These are phyloP conservation scores for Hippocampus comes DNA, from an alignment of 2,113 vertebrate genomes.

Conservation along the genomic window DNA sequence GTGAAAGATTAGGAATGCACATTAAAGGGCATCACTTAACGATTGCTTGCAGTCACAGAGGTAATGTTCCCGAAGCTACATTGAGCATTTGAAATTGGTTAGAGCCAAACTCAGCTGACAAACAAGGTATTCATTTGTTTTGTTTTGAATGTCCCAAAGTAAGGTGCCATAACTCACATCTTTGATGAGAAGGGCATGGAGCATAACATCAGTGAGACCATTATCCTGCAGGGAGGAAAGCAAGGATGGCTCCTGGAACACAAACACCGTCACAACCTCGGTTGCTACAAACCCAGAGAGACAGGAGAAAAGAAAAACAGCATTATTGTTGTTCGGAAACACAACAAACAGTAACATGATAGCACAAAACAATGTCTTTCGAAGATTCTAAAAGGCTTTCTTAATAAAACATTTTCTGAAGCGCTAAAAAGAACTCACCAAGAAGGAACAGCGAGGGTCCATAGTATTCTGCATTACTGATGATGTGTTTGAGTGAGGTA, in stretches of 20 bases:
- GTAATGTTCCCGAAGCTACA: not conserved
- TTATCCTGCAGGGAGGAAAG: constrained; percentile 93
- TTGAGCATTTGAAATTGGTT: not conserved
- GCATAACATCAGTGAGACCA: constrained; percentile 93
- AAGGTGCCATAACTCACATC: constrained; percentile 76
- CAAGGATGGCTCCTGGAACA: constrained; percentile 94
- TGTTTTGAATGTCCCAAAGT: not conserved
- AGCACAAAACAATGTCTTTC: constrained; percentile 1
- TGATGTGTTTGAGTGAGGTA: constrained; percentile 96
- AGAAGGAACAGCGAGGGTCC: constrained; percentile 91
- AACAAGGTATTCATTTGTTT: not conserved
- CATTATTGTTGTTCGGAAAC: constrained; percentile 4
- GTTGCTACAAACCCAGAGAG: constrained; percentile 75
- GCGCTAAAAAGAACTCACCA: constrained; percentile 71
- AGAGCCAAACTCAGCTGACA: not conserved
- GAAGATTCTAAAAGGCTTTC: not conserved
- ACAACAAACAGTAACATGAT: constrained; percentile 5
- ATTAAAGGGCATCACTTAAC: not conserved
- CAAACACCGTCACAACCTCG: constrained; percentile 95
- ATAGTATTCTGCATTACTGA: constrained; percentile 96
- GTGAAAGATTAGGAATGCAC: constrained; percentile 35
- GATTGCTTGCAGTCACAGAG: not conserved
- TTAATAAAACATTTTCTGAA: not conserved
- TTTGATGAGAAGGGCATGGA: constrained; percentile 93
- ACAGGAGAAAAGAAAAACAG: constrained; percentile 5